A percentile compares a stretch with the other conserved stretches of the same genome.
Conservation (phyloP, 2,113 vertebrate species). For the Opisthocomus hoazin region DNA sequence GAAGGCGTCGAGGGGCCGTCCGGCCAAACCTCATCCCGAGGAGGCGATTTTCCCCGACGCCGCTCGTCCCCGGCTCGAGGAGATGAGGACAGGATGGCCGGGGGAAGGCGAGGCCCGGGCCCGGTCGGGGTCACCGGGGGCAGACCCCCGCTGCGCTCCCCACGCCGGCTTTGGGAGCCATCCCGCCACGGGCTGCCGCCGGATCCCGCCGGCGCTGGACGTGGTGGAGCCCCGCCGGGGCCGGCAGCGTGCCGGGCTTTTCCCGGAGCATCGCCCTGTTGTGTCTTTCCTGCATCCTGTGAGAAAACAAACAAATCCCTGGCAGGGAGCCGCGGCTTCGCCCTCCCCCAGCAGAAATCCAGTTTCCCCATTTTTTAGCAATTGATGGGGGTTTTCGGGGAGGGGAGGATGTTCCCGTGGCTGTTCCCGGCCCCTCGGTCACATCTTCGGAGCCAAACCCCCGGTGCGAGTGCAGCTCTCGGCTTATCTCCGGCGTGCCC, state of each 20-base stretch:
- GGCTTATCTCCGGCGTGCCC: background rate
- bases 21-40: background rate
- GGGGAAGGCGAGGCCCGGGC: background rate
- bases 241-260: background rate
- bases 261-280: conserved; percentile 18
- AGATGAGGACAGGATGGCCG: background rate
- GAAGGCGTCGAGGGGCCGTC: background rate
- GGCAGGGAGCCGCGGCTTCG: background rate
- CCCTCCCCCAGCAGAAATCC: background rate
- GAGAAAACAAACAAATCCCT: conserved; percentile 33
- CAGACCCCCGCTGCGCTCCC: background rate
- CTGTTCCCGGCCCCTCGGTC: background rate
- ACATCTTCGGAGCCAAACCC: background rate
- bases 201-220: background rate
- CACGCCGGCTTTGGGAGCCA: background rate
- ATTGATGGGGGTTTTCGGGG: too few species aligned
- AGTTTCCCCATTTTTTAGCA: background rate
- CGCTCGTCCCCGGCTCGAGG: background rate
- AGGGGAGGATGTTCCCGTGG: fast-evolving
- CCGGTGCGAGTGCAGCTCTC: background rate
- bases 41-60: background rate
- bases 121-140: fast-evolving
- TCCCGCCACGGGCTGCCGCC: background rate
- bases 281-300: conserved; percentile 60
- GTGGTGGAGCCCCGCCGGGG: background rate